A percentile compares a stretch with the other conserved stretches of the same genome.
Evolutionary conservation across 2,113 vertebrate species (phyloP).

Genomic region (Clarias gariepinus): DNA sequence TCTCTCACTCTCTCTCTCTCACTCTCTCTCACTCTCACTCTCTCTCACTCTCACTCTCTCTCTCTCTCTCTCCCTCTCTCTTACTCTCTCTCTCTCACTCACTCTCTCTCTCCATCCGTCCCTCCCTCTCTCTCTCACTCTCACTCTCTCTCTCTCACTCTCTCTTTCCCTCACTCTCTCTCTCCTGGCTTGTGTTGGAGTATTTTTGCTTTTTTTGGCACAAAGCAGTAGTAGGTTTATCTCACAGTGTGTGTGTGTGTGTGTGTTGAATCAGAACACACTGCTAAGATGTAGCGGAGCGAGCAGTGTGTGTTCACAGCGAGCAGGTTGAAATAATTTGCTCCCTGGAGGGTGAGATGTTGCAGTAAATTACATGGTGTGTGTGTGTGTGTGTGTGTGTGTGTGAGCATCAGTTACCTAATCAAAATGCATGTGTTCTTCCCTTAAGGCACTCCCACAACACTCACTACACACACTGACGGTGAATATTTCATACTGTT

Average conservation of each 20-base stretch:
- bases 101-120: neutral
- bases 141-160: neutral
- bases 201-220: neutral
- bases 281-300: neutral
- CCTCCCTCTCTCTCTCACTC: neutral
- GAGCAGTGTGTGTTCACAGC: neutral
- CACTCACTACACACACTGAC: neutral
- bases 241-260: slow-evolving; percentile 14
- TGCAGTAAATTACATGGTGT: neutral
- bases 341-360: neutral
- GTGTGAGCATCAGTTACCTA: neutral
- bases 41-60: neutral
- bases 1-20: too few species aligned
- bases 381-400: neutral
- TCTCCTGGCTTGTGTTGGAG: neutral
- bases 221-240: neutral
- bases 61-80: neutral
- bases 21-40: neutral
- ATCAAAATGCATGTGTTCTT: neutral
- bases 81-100: neutral
- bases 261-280: slow-evolving; percentile 1
- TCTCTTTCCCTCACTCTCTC: too few species aligned
- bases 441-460: neutral
- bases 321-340: slow-evolving; percentile 22
- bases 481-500: neutral